A percentile compares a stretch with the other conserved stretches of the same genome.
Evolutionary conservation across 2,113 vertebrate genomes (phyloP).

Genomic region (Dunckerocampus dactyliophorus): DNA sequence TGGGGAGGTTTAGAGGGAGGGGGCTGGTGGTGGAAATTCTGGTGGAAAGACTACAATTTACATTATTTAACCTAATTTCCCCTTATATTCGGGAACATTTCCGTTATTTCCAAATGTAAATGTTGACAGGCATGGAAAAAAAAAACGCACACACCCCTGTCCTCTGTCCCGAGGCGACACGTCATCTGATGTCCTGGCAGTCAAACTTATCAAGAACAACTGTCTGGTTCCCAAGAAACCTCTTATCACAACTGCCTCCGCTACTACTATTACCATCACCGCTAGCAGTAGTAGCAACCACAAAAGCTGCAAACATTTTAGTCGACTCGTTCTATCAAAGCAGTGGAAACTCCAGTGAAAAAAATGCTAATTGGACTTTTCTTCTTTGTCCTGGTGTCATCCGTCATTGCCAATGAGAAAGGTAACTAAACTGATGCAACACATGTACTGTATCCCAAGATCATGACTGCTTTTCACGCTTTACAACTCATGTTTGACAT

Average conservation of each 20-base stretch:
- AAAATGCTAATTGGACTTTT: constrained; percentile 50
- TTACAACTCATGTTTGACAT: background rate
- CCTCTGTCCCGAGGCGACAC: constrained; percentile 58
- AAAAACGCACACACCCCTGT: too few species aligned
- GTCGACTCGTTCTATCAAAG: background rate
- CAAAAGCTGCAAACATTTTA: constrained; percentile 10
- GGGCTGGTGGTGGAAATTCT: too few species aligned
- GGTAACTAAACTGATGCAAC: constrained; percentile 41
- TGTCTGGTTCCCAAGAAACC: constrained; percentile 66
- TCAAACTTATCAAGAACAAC: constrained; percentile 63
- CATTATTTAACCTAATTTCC: too few species aligned
- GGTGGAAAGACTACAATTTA: too few species aligned
- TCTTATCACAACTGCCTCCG: constrained; percentile 52
- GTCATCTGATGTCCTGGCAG: constrained; percentile 45
- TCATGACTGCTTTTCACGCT: background rate
- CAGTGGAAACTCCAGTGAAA: background rate
- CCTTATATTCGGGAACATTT: too few species aligned
- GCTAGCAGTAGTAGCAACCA: constrained; percentile 1
- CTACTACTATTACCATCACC: background rate
- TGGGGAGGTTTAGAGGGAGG: too few species aligned
- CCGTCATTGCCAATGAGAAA: constrained; percentile 44
- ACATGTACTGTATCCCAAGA: too few species aligned
- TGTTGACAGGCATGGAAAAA: too few species aligned
- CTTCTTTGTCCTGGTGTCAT: constrained; percentile 43
- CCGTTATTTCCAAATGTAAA: too few species aligned